phyloP scores from a whole-genome alignment of 2,888 invertebrate species.

The Himalopsyche kuldschensis region DNA sequence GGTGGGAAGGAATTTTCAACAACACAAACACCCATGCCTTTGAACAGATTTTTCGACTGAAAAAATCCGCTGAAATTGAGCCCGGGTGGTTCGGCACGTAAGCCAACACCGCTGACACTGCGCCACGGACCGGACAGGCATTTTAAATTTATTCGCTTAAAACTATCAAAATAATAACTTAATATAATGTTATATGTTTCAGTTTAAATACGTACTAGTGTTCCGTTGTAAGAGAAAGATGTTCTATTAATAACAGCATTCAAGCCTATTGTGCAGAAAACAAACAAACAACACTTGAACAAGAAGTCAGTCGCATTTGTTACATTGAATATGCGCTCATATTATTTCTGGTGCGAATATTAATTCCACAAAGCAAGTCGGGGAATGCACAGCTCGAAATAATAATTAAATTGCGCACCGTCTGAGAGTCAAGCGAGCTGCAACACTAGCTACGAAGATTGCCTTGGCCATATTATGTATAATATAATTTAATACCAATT shows the following conservation, averaged over 20 bases:
- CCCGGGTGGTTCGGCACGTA: too few relatives aligned
- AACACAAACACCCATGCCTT: too few relatives aligned
- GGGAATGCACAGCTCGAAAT: background rate
- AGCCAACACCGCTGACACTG: too few relatives aligned
- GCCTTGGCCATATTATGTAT: background rate
- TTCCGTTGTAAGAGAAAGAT: background rate
- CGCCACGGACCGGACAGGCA: too few relatives aligned
- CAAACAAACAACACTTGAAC: background rate
- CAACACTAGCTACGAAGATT: background rate
- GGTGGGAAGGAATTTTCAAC: too few relatives aligned
- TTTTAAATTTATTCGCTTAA: too few relatives aligned
- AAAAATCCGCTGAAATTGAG: too few relatives aligned
- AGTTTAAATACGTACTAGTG: too few relatives aligned
- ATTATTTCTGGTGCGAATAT: background rate
- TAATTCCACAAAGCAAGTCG: background rate
- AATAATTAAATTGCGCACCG: background rate
- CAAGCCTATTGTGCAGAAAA: background rate
- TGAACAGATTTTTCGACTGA: too few relatives aligned
- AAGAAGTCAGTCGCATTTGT: background rate
- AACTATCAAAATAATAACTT: too few relatives aligned
- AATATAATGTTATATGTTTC: too few relatives aligned
- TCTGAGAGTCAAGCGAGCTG: background rate
- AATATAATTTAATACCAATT: too few relatives aligned
- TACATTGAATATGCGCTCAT: background rate
- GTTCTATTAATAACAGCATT: background rate